phyloP scores from a whole-genome alignment of 2,113 vertebrate species.

The Brachyhypopomus gauderio region DNA sequence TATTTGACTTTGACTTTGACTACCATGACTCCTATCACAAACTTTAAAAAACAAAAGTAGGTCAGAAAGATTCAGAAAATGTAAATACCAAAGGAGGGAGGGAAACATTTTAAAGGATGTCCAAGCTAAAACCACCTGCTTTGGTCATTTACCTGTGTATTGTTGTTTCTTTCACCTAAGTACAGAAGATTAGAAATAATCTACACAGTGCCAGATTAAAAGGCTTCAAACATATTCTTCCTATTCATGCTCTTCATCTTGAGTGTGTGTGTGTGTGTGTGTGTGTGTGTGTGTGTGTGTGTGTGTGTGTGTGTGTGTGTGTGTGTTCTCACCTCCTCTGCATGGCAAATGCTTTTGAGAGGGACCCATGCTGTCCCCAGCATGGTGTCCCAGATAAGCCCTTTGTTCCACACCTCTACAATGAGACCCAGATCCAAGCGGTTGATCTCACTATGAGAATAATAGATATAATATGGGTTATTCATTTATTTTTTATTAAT shows the following conservation, averaged over 20 bases:
- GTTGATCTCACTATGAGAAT: constrained; percentile 87
- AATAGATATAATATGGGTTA: background rate
- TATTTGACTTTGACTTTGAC: no score
- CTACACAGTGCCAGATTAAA: no score
- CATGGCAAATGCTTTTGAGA: constrained; percentile 85
- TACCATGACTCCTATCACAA: no score
- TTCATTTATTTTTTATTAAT: background rate
- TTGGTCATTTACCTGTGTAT: no score
- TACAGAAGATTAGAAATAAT: no score
- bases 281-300: background rate
- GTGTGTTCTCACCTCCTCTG: constrained; percentile 83
- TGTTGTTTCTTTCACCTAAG: no score
- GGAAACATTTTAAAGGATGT: no score
- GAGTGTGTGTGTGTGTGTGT: background rate
- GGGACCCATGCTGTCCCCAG: constrained; percentile 94
- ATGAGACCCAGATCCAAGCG: constrained; percentile 93
- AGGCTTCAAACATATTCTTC: no score
- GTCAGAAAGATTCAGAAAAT: no score
- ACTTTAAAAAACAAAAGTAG: no score
- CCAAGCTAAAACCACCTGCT: no score
- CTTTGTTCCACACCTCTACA: constrained; percentile 99
- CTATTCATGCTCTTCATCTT: background rate
- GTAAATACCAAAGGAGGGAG: no score
- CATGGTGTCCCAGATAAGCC: constrained; percentile 98
- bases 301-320: constrained; percentile 1